Evolutionary conservation across 2,113 vertebrate genomes (phyloP), one percentile per base, ranked within the genome.

Genomic region (Butastur rufipennis): DNA sequence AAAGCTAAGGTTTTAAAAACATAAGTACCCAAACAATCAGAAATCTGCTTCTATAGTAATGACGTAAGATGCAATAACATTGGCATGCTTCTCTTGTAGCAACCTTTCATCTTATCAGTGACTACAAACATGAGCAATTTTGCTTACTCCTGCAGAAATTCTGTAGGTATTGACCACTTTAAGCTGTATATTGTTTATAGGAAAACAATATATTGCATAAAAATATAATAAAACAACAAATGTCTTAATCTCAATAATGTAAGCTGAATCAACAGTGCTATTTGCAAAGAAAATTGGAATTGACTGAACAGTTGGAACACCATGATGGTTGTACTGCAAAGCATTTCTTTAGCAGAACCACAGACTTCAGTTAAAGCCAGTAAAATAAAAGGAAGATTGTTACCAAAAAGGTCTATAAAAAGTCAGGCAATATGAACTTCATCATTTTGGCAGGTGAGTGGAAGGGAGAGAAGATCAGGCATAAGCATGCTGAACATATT

Each of bases 321-420:
- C n/a, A 47, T 65, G 27, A 53, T 68, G 59, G 55, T 56, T 40
- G 17, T 65, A 66, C 40, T 61, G 52, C 20, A 73, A 92, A 91
- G 13, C 29, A 80, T 80, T 95, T 95, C 61, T 97, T 97, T 77
- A 94, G 86, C 43, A 82, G 74, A 95, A 75, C 27, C 14, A 42
- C n/a, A 91, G 80, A 70, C 84, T 94, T 93, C 73, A 82, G 75
- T 81, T 90, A 75, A 87, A 95, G n/a, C 43, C 90, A 96, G 68
- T 96, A 91, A 96, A 97, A 96, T 62, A 62, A 94, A 92, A 92
- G 52, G 62, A 92, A 93, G 7, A 36, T 63, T 70, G 29, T 40
- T 47, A 17, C 45, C 61, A 38, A 94, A 89, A 81, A 92, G 48
- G 38, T 81, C 77, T 86, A 61, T 86, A 72, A 85, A 86, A 89